A percentile compares a stretch with the other conserved stretches of the same genome.
These are phyloP conservation scores for Ormyrus thymus DNA, from an alignment of 2,888 invertebrate species.

Conservation along the genomic window DNA sequence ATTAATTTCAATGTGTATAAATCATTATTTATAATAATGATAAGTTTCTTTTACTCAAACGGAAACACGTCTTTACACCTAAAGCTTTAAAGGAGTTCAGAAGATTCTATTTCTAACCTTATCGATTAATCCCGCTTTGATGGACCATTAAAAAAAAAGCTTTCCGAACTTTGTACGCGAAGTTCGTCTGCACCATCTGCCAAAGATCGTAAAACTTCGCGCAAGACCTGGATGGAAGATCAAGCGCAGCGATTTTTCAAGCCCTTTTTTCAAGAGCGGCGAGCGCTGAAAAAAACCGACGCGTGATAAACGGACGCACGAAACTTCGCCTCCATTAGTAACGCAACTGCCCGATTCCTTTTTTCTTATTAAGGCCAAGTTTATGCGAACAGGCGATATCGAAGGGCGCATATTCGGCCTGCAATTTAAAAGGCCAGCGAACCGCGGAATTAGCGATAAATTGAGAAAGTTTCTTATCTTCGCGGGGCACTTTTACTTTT, in stretches of 20 bases:
- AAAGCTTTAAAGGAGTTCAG: no score
- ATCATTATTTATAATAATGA: no score
- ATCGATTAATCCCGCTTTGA: not conserved
- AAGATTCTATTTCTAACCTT: no score
- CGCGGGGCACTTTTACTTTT: constrained; percentile 7
- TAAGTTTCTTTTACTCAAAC: no score
- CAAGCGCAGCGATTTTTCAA: constrained; percentile 30
- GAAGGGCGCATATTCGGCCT: constrained; percentile 5
- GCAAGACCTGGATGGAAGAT: not conserved
- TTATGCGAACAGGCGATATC: not conserved
- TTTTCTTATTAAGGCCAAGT: not conserved
- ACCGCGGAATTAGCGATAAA: constrained; percentile 57
- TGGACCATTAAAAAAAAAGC: not conserved
- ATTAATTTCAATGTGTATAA: no score
- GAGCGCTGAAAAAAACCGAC: not conserved
- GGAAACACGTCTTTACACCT: not conserved
- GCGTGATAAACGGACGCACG: constrained; percentile 23
- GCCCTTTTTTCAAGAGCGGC: not conserved
- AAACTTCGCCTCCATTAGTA: constrained; percentile 12
- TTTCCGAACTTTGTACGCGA: not conserved
- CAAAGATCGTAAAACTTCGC: constrained; percentile 33
- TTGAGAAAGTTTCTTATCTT: constrained; percentile 58
- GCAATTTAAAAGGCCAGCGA: constrained; percentile 56
- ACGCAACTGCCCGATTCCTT: no score
- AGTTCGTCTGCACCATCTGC: constrained; percentile 34